A percentile compares a stretch with the other conserved stretches of the same genome.
Conservation (phyloP, 92 coral and sea anemone genomes). For the Phenganax subtilis region DNA sequence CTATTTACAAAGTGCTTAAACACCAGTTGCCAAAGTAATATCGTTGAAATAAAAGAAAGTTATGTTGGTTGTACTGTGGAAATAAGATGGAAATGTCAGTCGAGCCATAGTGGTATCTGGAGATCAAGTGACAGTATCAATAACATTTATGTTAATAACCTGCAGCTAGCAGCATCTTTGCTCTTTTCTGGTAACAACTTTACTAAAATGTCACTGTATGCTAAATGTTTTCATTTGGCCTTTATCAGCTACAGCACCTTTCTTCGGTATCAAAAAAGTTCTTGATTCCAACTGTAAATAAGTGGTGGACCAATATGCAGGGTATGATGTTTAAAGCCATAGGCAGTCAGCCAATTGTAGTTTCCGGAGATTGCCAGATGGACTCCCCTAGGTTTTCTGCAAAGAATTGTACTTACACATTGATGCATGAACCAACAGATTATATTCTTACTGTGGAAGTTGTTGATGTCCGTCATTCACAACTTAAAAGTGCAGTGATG, state of each 20-base stretch:
- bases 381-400: conserved; percentile 39
- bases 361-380: conserved; percentile 36
- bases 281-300: conserved; percentile 11
- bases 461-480: conserved; percentile 29
- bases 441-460: conserved; percentile 27
- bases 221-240: conserved; percentile 14
- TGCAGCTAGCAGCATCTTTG: conserved; percentile 30
- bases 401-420: conserved; percentile 26
- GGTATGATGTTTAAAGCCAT: conserved; percentile 11
- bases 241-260: conserved; percentile 1
- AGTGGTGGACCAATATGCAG: background rate
- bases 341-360: conserved; percentile 4
- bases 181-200: conserved; percentile 39
- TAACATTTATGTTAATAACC: conserved; percentile 28
- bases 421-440: conserved; percentile 13
- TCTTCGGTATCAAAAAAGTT: conserved; percentile 24
- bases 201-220: conserved; percentile 34
- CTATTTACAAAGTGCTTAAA: conserved; percentile 11
- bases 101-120: conserved; percentile 23
- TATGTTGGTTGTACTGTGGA: conserved; percentile 29
- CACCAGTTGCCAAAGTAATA: conserved; percentile 17
- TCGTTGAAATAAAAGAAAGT: conserved; percentile 36
- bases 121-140: conserved; percentile 17
- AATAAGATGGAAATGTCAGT: conserved; percentile 27
- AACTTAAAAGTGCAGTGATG: conserved; percentile 7